Evolutionary conservation across 2,888 invertebrate genomes (phyloP), one percentile per base, ranked within the genome.

Genomic region (Xanthia togata): DNA sequence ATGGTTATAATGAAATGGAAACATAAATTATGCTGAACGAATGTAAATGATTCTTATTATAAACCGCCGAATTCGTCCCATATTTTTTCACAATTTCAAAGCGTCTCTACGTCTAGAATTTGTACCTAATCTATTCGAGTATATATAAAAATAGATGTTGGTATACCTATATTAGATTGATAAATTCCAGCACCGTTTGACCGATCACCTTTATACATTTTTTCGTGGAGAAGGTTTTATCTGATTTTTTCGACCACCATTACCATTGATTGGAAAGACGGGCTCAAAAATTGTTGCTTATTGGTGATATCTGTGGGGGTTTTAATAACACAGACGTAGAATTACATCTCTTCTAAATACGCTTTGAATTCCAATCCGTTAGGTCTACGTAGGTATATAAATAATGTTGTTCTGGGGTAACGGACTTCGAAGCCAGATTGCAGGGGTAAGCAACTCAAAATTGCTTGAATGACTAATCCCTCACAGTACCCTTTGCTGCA

Each of bases 371-470:
- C 26, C 35, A 50, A 67, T 17, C 23, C 41, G 31, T 12, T 5
- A 38, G n/a, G n/a, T 70, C 35, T 63, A 73, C 12, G 4, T 38
- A 55, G 57, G 44, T 23, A 60, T 64, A 57, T 20, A 53, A 35
- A 59, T 64, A 65, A 72, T 72, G 83, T 73, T 83, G 38, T 50
- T 74, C 44, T 38, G 87, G 87, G 80, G 81, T 87, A 85, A 86
- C 70, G 67, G 65, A 79, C 79, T 84, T 77, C 80, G 81, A 63
- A 78, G 71, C 83, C 69, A 78, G 74, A 87, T 87, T 84, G 79
- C 77, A 76, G 83, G 86, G 79, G 79, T 82, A 90, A 89, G 83
- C 81, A 81, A 87, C 85, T 82, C 79, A 71, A 77, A 87, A 87
- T 88, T 81, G 76, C 81, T 76, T 73, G 72, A 84, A 81, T 81